Percentiles rank a stretch among this genome's conserved stretches.
These are phyloP conservation scores for Rhinogobius similis DNA, from an alignment of 2,113 vertebrate genomes.

Conservation along the genomic window DNA sequence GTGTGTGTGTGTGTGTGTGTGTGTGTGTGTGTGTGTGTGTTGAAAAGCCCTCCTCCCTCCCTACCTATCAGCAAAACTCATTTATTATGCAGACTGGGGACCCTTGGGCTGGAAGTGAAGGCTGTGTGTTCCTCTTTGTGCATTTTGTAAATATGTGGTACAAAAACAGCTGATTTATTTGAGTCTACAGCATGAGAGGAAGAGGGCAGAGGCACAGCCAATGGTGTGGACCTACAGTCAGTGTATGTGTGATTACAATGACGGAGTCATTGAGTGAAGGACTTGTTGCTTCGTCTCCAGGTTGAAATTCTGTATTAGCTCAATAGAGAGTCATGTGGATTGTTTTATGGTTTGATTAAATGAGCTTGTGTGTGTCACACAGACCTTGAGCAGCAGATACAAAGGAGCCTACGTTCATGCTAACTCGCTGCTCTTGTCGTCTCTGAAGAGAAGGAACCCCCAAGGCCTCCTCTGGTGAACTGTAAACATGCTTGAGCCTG, in stretches of 20 bases:
- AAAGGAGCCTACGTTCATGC: conserved; percentile 18
- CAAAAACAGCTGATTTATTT: conserved; percentile 45
- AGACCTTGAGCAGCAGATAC: conserved; percentile 33
- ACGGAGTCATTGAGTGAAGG: not conserved
- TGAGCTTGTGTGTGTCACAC: conserved; percentile 2
- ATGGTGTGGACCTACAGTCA: not conserved
- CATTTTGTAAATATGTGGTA: conserved; percentile 40
- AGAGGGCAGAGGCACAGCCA: conserved; percentile 8
- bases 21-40: conserved; percentile 28
- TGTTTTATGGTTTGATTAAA: conserved; percentile 4
- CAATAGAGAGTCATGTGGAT: conserved; percentile 10
- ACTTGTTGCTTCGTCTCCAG: conserved; percentile 38
- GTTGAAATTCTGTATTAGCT: conserved; percentile 10
- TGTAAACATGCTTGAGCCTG: conserved; percentile 14
- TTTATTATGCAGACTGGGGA: conserved; percentile 77
- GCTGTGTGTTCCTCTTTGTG: conserved; percentile 35
- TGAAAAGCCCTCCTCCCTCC: conserved; percentile 32
- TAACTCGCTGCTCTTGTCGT: conserved; percentile 4
- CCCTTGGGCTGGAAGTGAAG: conserved; percentile 46
- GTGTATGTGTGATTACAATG: not conserved
- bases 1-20: conserved; percentile 22
- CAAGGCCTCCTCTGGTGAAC: conserved; percentile 18
- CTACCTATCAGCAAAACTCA: conserved; percentile 69
- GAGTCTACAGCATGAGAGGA: conserved; percentile 22
- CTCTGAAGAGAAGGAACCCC: conserved; percentile 5